Evolutionary conservation across 2,888 invertebrate genomes (phyloP), one percentile per base, ranked within the genome.

Genomic region (Acanthoscelides obtectus): DNA sequence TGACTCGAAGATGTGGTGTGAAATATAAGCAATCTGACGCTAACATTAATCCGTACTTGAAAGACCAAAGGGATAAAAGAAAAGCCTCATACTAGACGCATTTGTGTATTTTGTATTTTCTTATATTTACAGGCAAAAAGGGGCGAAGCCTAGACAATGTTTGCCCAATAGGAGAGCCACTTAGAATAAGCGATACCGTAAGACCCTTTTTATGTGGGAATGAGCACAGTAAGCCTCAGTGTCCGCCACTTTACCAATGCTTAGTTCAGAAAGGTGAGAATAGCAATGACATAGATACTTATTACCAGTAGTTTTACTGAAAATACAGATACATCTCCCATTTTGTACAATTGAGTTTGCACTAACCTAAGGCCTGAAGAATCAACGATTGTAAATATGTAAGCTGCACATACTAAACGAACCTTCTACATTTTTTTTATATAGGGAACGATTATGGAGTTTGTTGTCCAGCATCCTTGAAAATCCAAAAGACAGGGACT

Each of bases 381-480:
- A n/a, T n/a, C n/a, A n/a, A n/a, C n/a, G n/a, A n/a, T n/a, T n/a
- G n/a, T n/a, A n/a, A n/a, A n/a, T 64, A 12, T 8, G 12, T n/a
- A 20, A 22, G 19, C 22, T n/a, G 27, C 5, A 25, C 21, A 70
- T 27, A 68, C 64, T 17, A 64, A 65, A 66, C 22, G 27, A 20
- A 67, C 5, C 20, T 45, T 21, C 17, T 22, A n/a, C 21, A 64
- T 20, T n/a, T 5, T 20, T 69, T 69, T 66, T 72, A 21, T 66
- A 4, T 83, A 87, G 92, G 92, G 76, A 93, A 94, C 81, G 95
- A 95, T 81, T 95, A 95, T 80, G 95, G 95, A 0, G 94, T 95
- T 19, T 95, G 95, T 82, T 95, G 95, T 80, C 94, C 95, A 67
- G 92, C 92, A 3, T 92, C 92, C 0, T 81, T 93, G 73, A 90